Evolutionary conservation across 2,113 vertebrate species (phyloP).

Genomic region (Eublepharis macularius): DNA sequence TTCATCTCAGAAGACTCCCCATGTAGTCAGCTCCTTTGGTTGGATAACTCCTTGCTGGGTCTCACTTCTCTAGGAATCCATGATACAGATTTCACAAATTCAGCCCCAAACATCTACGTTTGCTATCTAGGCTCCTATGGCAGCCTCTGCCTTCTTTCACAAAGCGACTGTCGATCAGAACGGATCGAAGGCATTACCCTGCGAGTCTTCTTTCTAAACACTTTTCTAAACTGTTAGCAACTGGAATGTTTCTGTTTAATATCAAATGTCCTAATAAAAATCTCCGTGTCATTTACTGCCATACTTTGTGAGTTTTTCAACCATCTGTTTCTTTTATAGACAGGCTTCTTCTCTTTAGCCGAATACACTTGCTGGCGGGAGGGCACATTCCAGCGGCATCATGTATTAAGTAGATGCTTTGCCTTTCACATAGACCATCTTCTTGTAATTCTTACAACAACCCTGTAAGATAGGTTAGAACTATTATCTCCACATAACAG

Average conservation of each 20-base stretch:
- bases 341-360: background rate
- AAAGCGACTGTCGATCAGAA: background rate
- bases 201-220: background rate
- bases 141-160: background rate
- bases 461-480: too few relatives aligned
- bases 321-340: background rate
- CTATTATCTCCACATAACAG: too few relatives aligned
- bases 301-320: background rate
- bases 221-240: background rate
- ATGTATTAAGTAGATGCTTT: background rate
- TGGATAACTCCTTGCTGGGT: background rate
- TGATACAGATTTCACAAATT: background rate
- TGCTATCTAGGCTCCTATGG: background rate
- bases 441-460: too few relatives aligned
- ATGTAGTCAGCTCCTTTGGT: background rate
- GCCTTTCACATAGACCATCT: too few relatives aligned
- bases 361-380: background rate
- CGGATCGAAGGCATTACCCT: background rate
- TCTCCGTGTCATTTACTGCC: background rate
- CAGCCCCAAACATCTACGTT: background rate
- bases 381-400: background rate
- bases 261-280: conserved; percentile 7
- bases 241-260: background rate
- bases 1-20: background rate
- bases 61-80: background rate